phyloP scores from a whole-genome alignment of 2,797 vertebrate species.

The Rhodeus uyekii region DNA sequence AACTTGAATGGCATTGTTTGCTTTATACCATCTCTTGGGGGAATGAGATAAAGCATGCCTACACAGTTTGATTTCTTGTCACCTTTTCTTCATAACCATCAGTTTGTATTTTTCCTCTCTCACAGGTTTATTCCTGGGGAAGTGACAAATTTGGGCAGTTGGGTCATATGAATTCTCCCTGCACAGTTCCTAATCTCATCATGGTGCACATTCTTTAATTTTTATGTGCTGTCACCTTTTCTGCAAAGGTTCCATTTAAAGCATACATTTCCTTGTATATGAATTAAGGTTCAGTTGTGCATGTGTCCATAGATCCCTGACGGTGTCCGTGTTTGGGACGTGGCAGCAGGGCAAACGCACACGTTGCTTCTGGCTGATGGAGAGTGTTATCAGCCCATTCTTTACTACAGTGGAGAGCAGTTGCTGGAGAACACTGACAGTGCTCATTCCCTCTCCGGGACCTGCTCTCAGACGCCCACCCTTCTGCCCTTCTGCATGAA shows the following conservation, averaged over 20 bases:
- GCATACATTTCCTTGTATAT: background rate
- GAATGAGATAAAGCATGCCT: no score
- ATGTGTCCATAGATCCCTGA: constrained; percentile 76
- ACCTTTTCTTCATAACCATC: background rate
- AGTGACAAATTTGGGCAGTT: constrained; percentile 91
- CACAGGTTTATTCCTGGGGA: constrained; percentile 95
- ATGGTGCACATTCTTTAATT: constrained; percentile 74
- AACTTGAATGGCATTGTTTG: background rate
- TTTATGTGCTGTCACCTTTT: background rate
- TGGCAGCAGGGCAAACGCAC: constrained; percentile 88
- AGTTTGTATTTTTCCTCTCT: constrained; percentile 40
- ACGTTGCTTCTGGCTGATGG: constrained; percentile 90
- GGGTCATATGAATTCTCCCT: constrained; percentile 84
- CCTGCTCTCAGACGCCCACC: constrained; percentile 76
- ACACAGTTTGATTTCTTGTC: background rate
- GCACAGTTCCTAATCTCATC: constrained; percentile 85
- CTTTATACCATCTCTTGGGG: no score
- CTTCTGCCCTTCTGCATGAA: constrained; percentile 84
- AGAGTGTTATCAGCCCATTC: constrained; percentile 86
- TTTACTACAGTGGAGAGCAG: constrained; percentile 88
- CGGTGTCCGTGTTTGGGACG: constrained; percentile 84
- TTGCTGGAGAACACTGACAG: constrained; percentile 50
- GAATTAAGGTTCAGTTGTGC: background rate
- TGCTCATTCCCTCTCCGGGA: constrained; percentile 35
- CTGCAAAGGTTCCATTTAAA: background rate